These are phyloP conservation scores for Apus apus DNA, from an alignment of 2,113 vertebrate species.

Conservation along the genomic window DNA sequence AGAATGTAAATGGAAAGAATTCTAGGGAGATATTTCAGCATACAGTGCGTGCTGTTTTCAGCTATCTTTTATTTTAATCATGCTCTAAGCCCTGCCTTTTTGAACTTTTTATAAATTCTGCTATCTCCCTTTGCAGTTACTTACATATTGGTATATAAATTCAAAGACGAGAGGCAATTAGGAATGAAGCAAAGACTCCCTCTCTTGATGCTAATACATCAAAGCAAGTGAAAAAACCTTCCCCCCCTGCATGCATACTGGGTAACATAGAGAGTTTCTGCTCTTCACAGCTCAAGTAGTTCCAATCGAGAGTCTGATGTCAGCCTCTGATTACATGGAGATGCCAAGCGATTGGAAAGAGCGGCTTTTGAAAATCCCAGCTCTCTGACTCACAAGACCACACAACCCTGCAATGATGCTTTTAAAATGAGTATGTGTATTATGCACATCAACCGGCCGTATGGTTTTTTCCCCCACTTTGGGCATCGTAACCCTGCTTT, in stretches of 20 bases:
- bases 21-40: slow-evolving; percentile 63
- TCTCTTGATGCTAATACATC: slow-evolving; percentile 68
- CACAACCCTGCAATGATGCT: background rate
- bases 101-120: slow-evolving; percentile 67
- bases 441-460: background rate
- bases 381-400: slow-evolving; percentile 19
- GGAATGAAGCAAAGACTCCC: slow-evolving; percentile 46
- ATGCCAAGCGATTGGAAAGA: slow-evolving; percentile 50
- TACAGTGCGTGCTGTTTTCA: slow-evolving; percentile 38
- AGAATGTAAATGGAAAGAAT: slow-evolving; percentile 66
- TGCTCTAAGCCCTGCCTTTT: slow-evolving; percentile 61
- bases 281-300: slow-evolving; percentile 57
- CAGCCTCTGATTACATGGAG: slow-evolving; percentile 40
- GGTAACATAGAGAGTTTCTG: slow-evolving; percentile 55
- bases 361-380: slow-evolving; percentile 12
- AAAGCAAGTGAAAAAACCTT: slow-evolving; percentile 50
- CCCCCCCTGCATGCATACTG: background rate
- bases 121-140: slow-evolving; percentile 69
- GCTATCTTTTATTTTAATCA: slow-evolving; percentile 70
- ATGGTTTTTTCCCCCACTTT: background rate
- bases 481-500: background rate
- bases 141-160: slow-evolving; percentile 70
- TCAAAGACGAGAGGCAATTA: slow-evolving; percentile 58
- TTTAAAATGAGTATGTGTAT: background rate
- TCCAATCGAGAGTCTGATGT: slow-evolving; percentile 56